A percentile compares a stretch with the other conserved stretches of the same genome.
phyloP scores from a whole-genome alignment of 2,113 vertebrate genomes.

The Corvus hawaiiensis region DNA sequence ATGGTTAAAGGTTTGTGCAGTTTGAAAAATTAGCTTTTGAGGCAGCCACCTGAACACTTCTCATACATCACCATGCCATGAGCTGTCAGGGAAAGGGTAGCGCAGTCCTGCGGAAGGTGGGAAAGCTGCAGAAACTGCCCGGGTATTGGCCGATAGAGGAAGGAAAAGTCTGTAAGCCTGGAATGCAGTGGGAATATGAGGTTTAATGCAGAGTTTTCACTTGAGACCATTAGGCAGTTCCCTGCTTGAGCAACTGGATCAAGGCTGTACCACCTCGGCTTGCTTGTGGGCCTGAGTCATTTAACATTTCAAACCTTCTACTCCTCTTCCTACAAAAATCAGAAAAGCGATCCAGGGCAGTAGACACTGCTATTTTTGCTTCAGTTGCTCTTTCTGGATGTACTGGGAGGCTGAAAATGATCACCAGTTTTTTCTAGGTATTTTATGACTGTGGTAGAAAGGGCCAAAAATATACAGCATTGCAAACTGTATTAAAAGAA shows the following conservation, averaged over 20 bases:
- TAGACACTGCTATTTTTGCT: background rate
- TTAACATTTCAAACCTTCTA: background rate
- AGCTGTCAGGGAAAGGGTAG: background rate
- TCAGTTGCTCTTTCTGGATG: background rate
- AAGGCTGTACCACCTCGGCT: background rate
- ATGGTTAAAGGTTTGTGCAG: constrained; percentile 46
- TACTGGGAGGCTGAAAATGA: background rate
- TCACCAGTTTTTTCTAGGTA: background rate
- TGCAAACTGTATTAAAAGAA: background rate
- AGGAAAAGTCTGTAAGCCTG: background rate
- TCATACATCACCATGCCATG: background rate
- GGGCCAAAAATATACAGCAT: background rate
- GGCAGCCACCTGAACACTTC: background rate
- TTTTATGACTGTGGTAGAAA: background rate
- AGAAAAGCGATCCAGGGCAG: background rate
- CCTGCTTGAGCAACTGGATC: background rate
- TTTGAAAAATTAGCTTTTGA: constrained; percentile 30
- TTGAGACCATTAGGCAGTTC: background rate
- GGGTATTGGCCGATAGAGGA: background rate
- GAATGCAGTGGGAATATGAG: background rate
- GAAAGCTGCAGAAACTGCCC: background rate
- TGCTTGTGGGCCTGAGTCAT: background rate
- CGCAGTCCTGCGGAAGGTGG: rapidly evolving
- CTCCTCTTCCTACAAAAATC: background rate
- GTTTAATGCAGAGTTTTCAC: background rate